A percentile compares a stretch with the other conserved stretches of the same genome.
Evolutionary conservation across 2,888 invertebrate species (phyloP).

Genomic region (Netelia virgata): DNA sequence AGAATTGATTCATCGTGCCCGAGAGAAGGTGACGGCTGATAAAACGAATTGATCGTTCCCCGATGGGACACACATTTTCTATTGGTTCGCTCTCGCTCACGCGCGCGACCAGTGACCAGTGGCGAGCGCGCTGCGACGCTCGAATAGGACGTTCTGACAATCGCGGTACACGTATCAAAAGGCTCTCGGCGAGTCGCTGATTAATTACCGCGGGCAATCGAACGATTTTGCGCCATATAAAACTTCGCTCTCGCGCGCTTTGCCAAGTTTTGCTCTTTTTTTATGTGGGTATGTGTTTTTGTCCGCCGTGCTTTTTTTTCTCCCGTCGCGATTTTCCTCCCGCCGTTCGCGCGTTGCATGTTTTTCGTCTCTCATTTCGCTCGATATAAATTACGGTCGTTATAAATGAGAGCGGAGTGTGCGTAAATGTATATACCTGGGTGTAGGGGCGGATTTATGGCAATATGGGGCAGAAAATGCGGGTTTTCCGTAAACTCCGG

Average conservation of each 20-base stretch:
- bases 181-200: conserved; percentile 56
- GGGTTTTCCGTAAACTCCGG: neutral
- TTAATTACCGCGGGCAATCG: conserved; percentile 62
- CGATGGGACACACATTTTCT: conserved; percentile 65
- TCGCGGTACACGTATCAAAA: conserved; percentile 35
- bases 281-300: neutral
- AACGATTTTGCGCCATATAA: conserved; percentile 45
- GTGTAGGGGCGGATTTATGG: neutral
- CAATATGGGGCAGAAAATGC: neutral
- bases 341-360: neutral
- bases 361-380: conserved; percentile 29
- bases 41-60: conserved; percentile 72
- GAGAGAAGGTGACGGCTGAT: conserved; percentile 71
- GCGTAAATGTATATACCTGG: neutral
- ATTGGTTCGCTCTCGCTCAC: conserved; percentile 33
- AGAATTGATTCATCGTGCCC: conserved; percentile 72
- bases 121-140: neutral
- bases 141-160: conserved; percentile 19
- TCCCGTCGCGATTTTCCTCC: conserved; percentile 32
- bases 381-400: conserved; percentile 53
- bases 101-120: neutral
- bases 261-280: conserved; percentile 31
- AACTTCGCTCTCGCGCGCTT: conserved; percentile 31
- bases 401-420: neutral
- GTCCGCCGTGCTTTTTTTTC: conserved; percentile 11